A percentile compares a stretch with the other conserved stretches of the same genome.
Evolutionary conservation across 2,113 vertebrate genomes (phyloP).

Genomic region (Rhabdomys dilectus): DNA sequence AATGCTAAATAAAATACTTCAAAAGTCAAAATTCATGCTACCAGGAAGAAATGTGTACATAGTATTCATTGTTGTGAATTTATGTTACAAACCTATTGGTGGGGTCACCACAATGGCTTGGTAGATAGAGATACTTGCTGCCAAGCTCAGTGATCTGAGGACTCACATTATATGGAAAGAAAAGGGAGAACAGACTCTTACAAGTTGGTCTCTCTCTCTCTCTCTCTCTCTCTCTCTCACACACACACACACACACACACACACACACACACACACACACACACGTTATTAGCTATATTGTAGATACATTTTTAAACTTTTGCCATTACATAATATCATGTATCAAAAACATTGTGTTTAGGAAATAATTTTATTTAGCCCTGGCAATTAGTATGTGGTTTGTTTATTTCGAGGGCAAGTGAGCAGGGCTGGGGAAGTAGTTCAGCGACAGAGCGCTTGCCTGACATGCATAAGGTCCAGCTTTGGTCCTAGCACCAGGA

Average conservation of each 20-base stretch:
- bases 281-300: not conserved
- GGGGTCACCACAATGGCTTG: not conserved
- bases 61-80: not conserved
- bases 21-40: conserved; percentile 18
- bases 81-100: conserved; percentile 39
- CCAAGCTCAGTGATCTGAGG: not conserved
- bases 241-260: not conserved
- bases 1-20: conserved; percentile 56
- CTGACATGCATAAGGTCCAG: not conserved
- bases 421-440: not conserved
- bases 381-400: not conserved
- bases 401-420: not conserved
- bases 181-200: not conserved
- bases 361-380: conserved; percentile 59
- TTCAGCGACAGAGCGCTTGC: not conserved
- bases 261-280: not conserved
- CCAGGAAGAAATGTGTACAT: conserved; percentile 34
- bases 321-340: not conserved
- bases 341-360: not conserved
- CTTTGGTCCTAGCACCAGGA: not conserved
- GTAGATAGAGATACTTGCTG: not conserved
- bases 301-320: not conserved
- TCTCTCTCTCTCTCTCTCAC: too few relatives aligned
- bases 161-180: not conserved
- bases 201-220: too few relatives aligned